Base-by-base conservation (phyloP, 2,888 invertebrate species). In the Mayetiola destructor region DNA sequence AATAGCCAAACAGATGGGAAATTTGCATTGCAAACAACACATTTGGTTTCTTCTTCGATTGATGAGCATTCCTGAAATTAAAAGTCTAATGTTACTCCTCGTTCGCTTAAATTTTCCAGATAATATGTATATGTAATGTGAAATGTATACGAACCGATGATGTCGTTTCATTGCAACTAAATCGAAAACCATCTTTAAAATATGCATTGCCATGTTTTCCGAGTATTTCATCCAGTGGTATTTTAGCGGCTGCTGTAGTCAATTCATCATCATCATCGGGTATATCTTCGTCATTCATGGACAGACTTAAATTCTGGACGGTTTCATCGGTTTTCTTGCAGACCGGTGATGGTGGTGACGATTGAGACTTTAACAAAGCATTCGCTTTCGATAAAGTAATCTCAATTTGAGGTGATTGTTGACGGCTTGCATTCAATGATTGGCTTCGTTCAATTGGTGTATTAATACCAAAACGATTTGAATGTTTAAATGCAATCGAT, bases 1-100 rank as follows among this genome's bases (percentile, higher is more conserved):
- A 90, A 75, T 35, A 89, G 77, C 88, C 88, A 88, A n/a, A 85
- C 78, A 42, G 88, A 88, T 21, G 90, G 90, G 68, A 90, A 90
- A 27, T 85, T 85, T 30, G 89, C 89, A 65, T 88, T 81, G 69
- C 90, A 90, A 14, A 88, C 85, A 56, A 86, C 81, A 68, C 90
- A 90, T 40, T 85, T 80, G 55, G 83, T 72, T 62, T 72, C 72
- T 63, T 72, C 72, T 62, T 72, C 72, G 58, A 72, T 72, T 55
- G 70, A 66, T 20, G 53, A 53, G 30, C 53, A 53, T 40, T 71
- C 71, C 55, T 68, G 67, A 59, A 70, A 69, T 32, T 71, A 64
- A 23, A 70, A 64, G n/a, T 62, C 59, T n/a, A n/a, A n/a, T n/a
- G n/a, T n/a, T n/a, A n/a, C n/a, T n/a, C n/a, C n/a, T n/a, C n/a